Percentiles rank a stretch among this genome's conserved stretches.
Conservation (phyloP, 2,797 vertebrate genomes). For the Karalla daura region DNA sequence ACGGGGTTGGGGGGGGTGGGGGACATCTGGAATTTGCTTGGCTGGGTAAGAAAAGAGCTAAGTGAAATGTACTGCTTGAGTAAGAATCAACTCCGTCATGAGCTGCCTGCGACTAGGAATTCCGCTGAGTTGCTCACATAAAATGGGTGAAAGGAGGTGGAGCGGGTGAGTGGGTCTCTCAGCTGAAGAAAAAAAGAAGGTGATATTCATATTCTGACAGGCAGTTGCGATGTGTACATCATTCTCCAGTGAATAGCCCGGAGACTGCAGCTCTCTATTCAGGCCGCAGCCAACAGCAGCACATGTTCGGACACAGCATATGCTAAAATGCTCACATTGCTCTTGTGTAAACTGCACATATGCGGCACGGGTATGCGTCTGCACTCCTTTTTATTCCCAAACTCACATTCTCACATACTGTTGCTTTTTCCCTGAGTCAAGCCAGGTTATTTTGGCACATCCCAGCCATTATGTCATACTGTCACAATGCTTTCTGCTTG, state of each 20-base stretch:
- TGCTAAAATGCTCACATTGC: slow-evolving; percentile 20
- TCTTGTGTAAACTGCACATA: slow-evolving; percentile 15
- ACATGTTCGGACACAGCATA: slow-evolving; percentile 22
- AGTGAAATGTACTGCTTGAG: slow-evolving; percentile 6
- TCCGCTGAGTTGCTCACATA: slow-evolving; percentile 4
- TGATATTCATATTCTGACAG: not conserved
- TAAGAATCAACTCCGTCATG: not conserved
- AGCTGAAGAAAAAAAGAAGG: not conserved
- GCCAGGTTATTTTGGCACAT: slow-evolving; percentile 46
- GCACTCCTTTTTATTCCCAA: slow-evolving; percentile 44
- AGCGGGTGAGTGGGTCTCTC: no score
- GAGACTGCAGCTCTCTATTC: slow-evolving; percentile 6
- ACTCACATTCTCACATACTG: slow-evolving; percentile 42
- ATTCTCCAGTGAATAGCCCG: not conserved
- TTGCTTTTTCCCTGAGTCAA: slow-evolving; percentile 50
- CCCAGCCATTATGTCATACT: slow-evolving; percentile 51
- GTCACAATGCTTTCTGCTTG: slow-evolving; percentile 26
- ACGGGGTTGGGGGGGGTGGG: no score
- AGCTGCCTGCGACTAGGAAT: not conserved
- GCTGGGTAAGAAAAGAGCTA: slow-evolving; percentile 9
- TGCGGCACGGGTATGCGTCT: slow-evolving; percentile 14
- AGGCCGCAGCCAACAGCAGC: slow-evolving; percentile 26
- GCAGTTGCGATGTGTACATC: not conserved
- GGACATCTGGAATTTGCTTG: slow-evolving; percentile 13
- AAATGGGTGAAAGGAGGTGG: not conserved